A percentile compares a stretch with the other conserved stretches of the same genome.
These are phyloP conservation scores for Drosophila orena DNA, from an alignment of 1,140 invertebrate genomes.

Conservation along the genomic window DNA sequence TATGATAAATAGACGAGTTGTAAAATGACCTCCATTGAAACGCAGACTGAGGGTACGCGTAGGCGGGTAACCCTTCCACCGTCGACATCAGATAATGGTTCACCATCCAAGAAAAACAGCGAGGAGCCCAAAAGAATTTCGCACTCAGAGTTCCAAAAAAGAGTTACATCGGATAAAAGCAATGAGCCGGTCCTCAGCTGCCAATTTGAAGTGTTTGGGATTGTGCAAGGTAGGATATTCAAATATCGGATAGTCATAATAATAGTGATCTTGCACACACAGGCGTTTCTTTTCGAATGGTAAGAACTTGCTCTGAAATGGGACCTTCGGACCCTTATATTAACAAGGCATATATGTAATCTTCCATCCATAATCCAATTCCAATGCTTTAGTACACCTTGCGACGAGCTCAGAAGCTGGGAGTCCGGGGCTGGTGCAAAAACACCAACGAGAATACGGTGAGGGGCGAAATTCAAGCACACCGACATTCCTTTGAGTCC, in stretches of 20 bases:
- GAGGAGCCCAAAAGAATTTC: slow-evolving; percentile 2
- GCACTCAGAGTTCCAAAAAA: neutral
- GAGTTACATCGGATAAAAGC: neutral
- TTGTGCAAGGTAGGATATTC: slow-evolving; percentile 58
- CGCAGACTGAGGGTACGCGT: slow-evolving; percentile 3
- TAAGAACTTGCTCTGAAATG: slow-evolving; percentile 11
- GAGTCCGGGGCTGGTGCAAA: slow-evolving; percentile 58
- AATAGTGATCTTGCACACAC: neutral
- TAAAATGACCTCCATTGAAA: neutral
- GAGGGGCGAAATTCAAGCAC: slow-evolving; percentile 54
- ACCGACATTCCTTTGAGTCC: slow-evolving; percentile 41
- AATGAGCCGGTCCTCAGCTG: slow-evolving; percentile 28
- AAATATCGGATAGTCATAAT: neutral
- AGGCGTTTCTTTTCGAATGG: slow-evolving; percentile 71
- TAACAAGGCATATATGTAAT: no score
- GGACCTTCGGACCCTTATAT: no score
- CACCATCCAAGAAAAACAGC: neutral
- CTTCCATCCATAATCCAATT: neutral
- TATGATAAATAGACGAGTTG: neutral
- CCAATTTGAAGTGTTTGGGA: slow-evolving; percentile 68
- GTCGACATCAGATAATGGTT: neutral
- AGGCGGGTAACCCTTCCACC: neutral
- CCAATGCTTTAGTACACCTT: slow-evolving; percentile 53
- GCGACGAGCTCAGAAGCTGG: slow-evolving; percentile 59
- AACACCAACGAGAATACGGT: slow-evolving; percentile 40